Evolutionary conservation across 1,140 invertebrate genomes (phyloP).

Genomic region (Diuraphis noxia): DNA sequence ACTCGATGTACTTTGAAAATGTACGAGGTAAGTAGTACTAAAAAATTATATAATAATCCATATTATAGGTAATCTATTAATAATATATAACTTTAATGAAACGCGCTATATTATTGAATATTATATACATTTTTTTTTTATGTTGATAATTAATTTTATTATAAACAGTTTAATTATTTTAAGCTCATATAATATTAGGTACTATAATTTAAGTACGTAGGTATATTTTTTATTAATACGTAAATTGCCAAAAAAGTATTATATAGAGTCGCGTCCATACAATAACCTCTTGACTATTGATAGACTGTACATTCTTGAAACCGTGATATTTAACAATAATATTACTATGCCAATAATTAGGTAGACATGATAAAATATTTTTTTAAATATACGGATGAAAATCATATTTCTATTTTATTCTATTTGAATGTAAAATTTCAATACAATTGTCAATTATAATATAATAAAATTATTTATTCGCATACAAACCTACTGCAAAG

Average conservation of each 20-base stretch:
- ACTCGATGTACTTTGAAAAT: no score
- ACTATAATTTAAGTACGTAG: no score
- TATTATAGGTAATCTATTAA: no score
- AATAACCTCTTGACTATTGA: background rate
- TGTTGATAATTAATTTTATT: background rate
- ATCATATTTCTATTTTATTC: background rate
- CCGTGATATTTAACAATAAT: background rate
- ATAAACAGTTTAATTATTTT: background rate
- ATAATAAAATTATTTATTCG: background rate
- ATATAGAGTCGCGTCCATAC: background rate
- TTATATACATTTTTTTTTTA: no score
- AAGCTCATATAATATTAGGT: background rate
- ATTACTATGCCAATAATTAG: background rate
- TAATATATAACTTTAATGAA: background rate
- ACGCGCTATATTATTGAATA: background rate
- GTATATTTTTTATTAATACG: background rate
- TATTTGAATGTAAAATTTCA: background rate
- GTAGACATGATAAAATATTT: background rate
- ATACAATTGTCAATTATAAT: no score
- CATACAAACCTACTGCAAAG: background rate
- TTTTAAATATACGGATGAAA: background rate
- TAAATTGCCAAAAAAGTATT: background rate
- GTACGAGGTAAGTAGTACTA: background rate
- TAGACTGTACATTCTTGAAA: background rate
- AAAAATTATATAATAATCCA: background rate